Evolutionary conservation across 1,140 invertebrate genomes (phyloP), one percentile per base, ranked within the genome.

Genomic region (Pinna nobilis): DNA sequence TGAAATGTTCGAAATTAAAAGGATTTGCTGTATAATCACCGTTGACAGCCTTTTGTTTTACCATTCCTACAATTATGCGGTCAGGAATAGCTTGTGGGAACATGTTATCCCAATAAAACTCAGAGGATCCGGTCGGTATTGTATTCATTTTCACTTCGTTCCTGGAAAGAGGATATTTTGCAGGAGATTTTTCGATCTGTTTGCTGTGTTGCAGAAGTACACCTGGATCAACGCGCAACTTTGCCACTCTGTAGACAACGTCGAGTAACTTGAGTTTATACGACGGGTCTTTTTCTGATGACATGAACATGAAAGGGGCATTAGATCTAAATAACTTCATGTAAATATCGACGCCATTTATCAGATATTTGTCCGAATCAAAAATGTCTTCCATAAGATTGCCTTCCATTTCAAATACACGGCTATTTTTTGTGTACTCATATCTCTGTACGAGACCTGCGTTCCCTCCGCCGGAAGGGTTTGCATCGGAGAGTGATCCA

Each of bases 1-100:
- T 57, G 20, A 39, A 57, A 68, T 68, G 51, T 44, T 68, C 20
- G 33, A 68, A 68, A 15, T 68, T 57, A 57, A 57, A 57, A 9
- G 65, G 65, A 41, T 68, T 68, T 7, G 33, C 28, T 5, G 50
- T n/a, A n/a, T n/a, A n/a, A n/a, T n/a, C n/a, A n/a, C 63, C 63
- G 28, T 47, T 49, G 7, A 25, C 41, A 5, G 35, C 50, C 13
- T 68, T 57, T 9, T 57, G 50, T 39, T n/a, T 33, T 20, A 68
- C 20, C 30, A 67, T 3, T 15, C 50, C 65, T 18, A 68, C 20
- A 0, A 57, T 39, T 1, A 68, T n/a, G 28, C 47, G 20, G 7
- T 30, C 13, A 9, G 64, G 64, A 23, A 67, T 11, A 6, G 30
- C 33, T 33, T 50, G 30, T 13, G 47, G 49, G 37, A 53, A 67